Evolutionary conservation across 2,113 vertebrate species (phyloP).

Genomic region (Empidonax alnorum): DNA sequence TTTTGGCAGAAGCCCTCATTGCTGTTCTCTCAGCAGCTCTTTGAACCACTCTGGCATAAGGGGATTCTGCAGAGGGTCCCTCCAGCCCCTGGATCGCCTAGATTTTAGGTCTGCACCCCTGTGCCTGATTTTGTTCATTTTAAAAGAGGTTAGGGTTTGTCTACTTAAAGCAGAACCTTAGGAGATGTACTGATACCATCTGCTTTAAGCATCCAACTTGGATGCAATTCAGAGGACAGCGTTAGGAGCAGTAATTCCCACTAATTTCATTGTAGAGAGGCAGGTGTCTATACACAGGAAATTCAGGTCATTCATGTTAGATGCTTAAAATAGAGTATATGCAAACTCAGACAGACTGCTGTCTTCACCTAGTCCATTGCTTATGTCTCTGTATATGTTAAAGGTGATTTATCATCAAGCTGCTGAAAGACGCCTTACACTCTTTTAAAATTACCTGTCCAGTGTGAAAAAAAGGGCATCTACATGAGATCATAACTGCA

Average conservation of each 20-base stretch:
- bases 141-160: not conserved
- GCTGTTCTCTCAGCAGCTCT: not conserved
- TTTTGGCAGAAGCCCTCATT: not conserved
- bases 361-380: not conserved
- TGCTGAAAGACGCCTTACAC: not conserved
- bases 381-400: not conserved
- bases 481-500: not conserved
- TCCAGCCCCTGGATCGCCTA: not conserved
- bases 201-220: slow-evolving; percentile 52
- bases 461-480: rapidly evolving
- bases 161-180: not conserved
- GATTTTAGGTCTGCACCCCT: not conserved
- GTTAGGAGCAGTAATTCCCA: not conserved
- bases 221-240: not conserved
- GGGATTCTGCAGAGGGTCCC: not conserved
- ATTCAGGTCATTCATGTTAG: slow-evolving; percentile 34
- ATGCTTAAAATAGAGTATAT: slow-evolving; percentile 33
- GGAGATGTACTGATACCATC: slow-evolving; percentile 42
- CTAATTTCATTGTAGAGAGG: not conserved
- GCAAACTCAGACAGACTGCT: not conserved
- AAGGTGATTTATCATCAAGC: not conserved
- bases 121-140: not conserved
- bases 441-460: not conserved
- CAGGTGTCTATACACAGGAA: not conserved
- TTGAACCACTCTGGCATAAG: not conserved